A percentile compares a stretch with the other conserved stretches of the same genome.
phyloP scores from a whole-genome alignment of 1,140 invertebrate species.

The Trypoxylus dichotomus region DNA sequence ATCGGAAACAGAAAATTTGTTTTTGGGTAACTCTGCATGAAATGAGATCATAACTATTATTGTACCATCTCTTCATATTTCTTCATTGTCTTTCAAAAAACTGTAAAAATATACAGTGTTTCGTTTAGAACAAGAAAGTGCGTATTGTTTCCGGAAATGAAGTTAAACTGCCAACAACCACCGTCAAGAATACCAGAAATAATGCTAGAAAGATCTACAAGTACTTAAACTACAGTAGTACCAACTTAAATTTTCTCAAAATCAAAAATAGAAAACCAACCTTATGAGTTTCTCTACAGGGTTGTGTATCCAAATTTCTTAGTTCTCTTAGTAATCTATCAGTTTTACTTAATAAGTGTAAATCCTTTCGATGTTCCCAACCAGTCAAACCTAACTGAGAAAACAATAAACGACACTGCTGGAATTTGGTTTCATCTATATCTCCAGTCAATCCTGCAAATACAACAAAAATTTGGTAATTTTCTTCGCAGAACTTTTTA shows the following conservation, averaged over 20 bases:
- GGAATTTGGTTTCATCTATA: slow-evolving; percentile 65
- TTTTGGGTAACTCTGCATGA: too few relatives aligned
- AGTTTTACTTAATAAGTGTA: slow-evolving; percentile 87
- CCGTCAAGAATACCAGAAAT: too few relatives aligned
- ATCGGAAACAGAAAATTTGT: too few relatives aligned
- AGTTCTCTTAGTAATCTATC: slow-evolving; percentile 90
- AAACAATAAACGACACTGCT: slow-evolving; percentile 84
- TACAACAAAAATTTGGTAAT: slow-evolving; percentile 27
- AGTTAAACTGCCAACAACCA: too few relatives aligned
- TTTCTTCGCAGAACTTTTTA: neutral
- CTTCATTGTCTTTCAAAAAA: too few relatives aligned
- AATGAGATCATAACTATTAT: too few relatives aligned
- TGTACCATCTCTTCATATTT: too few relatives aligned
- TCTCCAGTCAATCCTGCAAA: slow-evolving; percentile 36
- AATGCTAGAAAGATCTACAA: too few relatives aligned
- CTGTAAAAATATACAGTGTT: too few relatives aligned
- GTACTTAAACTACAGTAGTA: too few relatives aligned
- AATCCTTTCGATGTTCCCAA: slow-evolving; percentile 82
- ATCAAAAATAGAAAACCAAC: slow-evolving; percentile 56
- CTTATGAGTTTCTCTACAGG: slow-evolving; percentile 96
- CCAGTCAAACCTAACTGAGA: slow-evolving; percentile 88
- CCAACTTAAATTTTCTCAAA: neutral
- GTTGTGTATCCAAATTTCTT: slow-evolving; percentile 89
- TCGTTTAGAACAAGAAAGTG: too few relatives aligned
- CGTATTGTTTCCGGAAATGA: too few relatives aligned